A percentile compares a stretch with the other conserved stretches of the same genome.
Conservation (phyloP, 2,888 invertebrate species). For the Anthophora plumipes region DNA sequence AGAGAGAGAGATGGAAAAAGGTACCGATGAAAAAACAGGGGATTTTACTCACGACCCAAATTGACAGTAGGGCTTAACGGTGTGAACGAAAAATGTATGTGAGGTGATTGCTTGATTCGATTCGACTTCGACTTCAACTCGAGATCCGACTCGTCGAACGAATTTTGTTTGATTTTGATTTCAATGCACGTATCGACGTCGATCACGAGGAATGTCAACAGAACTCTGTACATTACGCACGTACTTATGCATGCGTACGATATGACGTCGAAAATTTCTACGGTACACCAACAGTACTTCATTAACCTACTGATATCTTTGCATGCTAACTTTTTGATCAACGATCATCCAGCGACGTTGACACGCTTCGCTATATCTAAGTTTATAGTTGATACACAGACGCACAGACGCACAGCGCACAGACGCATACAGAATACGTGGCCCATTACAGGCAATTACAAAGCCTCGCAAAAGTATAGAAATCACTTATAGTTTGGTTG, state of each 20-base stretch:
- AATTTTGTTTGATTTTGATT: slow-evolving; percentile 32
- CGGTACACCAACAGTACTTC: slow-evolving; percentile 17
- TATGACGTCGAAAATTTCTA: slow-evolving; percentile 51
- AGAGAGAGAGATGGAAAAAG: neutral
- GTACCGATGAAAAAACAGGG: no score
- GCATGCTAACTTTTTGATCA: neutral
- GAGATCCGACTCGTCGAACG: slow-evolving; percentile 13
- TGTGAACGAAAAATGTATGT: slow-evolving; percentile 43
- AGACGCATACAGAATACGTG: no score
- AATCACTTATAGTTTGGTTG: no score
- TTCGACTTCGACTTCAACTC: neutral
- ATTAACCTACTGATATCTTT: slow-evolving; percentile 6
- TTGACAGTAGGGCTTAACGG: slow-evolving; percentile 59
- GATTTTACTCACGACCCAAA: slow-evolving; percentile 29
- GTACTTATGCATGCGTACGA: neutral
- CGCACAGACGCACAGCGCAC: no score
- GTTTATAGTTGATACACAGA: no score
- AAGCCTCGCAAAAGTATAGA: no score
- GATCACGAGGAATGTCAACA: slow-evolving; percentile 23
- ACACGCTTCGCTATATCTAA: no score
- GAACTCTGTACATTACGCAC: neutral
- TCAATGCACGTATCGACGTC: slow-evolving; percentile 38
- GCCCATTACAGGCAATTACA: no score
- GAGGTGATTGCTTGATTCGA: slow-evolving; percentile 26
- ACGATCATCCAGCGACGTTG: neutral